These are phyloP conservation scores for Sebastes kiyomatsui DNA, from an alignment of 2,797 vertebrate species.

Conservation along the genomic window DNA sequence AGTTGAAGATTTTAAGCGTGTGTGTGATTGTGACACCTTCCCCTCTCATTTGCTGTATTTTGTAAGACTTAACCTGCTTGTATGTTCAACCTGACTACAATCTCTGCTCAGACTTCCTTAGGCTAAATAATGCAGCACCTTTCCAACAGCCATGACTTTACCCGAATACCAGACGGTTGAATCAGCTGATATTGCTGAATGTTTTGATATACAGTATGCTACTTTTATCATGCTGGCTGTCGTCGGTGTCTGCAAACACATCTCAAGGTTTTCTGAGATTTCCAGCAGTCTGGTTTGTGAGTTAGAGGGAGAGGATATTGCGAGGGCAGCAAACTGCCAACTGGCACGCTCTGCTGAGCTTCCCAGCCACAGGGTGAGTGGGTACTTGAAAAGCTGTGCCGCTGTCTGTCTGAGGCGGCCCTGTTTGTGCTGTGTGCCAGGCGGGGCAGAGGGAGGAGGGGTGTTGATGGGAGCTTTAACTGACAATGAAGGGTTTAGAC, in stretches of 20 bases:
- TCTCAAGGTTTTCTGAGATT: constrained; percentile 39
- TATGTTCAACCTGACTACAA: not conserved
- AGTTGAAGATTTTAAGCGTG: not conserved
- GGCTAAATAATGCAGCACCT: constrained; percentile 35
- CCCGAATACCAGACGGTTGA: constrained; percentile 40
- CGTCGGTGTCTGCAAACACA: constrained; percentile 25
- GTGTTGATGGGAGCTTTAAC: constrained; percentile 20
- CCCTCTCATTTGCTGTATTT: not conserved
- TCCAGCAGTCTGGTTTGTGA: constrained; percentile 45
- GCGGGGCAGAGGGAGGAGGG: constrained; percentile 16
- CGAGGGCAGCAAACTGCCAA: constrained; percentile 54
- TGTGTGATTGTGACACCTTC: not conserved
- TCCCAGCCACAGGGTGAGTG: constrained; percentile 67
- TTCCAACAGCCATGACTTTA: not conserved
- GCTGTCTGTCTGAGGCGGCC: constrained; percentile 64
- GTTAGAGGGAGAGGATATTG: constrained; percentile 39
- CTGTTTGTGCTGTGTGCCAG: constrained; percentile 64
- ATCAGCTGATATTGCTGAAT: constrained; percentile 3
- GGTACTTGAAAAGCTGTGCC: constrained; percentile 66
- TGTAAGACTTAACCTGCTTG: not conserved
- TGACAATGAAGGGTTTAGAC: constrained; percentile 63
- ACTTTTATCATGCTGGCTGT: constrained; percentile 9
- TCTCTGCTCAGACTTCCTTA: constrained; percentile 5
- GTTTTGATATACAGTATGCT: not conserved
- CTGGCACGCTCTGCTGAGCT: constrained; percentile 62